phyloP scores from a whole-genome alignment of 2,113 vertebrate genomes.

The Ivindomyrus marchei region DNA sequence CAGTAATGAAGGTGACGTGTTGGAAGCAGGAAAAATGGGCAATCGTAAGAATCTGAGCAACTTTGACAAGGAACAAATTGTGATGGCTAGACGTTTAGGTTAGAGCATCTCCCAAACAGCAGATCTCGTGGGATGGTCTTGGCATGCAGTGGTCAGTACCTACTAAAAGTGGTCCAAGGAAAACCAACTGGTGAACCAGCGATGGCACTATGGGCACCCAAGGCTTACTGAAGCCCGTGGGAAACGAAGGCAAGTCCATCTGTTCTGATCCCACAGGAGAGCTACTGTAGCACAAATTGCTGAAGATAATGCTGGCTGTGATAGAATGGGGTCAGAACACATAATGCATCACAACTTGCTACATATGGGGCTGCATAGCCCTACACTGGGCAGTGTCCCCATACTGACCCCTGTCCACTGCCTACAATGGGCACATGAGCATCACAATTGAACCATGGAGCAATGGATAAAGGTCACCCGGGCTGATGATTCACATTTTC shows the following conservation, averaged over 20 bases:
- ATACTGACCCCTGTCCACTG: background rate
- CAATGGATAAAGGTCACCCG: background rate
- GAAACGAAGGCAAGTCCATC: background rate
- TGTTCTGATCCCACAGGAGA: background rate
- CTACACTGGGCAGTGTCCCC: too few relatives aligned
- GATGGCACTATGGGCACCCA: background rate
- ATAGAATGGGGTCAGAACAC: background rate
- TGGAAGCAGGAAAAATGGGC: background rate
- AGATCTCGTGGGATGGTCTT: background rate
- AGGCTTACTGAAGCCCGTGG: background rate
- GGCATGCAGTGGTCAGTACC: background rate
- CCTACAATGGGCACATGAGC: background rate
- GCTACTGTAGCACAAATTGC: background rate
- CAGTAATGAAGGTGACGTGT: background rate
- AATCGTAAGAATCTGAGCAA: background rate
- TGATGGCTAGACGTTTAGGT: background rate
- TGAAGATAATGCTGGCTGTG: background rate
- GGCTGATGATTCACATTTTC: background rate
- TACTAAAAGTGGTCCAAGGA: background rate
- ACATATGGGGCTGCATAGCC: background rate
- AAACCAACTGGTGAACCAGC: background rate
- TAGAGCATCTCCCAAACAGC: background rate
- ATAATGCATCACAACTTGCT: background rate
- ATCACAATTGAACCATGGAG: background rate
- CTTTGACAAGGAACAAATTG: background rate